Evolutionary conservation across 2,888 invertebrate genomes (phyloP).

Genomic region (Phymatocera aterrima): DNA sequence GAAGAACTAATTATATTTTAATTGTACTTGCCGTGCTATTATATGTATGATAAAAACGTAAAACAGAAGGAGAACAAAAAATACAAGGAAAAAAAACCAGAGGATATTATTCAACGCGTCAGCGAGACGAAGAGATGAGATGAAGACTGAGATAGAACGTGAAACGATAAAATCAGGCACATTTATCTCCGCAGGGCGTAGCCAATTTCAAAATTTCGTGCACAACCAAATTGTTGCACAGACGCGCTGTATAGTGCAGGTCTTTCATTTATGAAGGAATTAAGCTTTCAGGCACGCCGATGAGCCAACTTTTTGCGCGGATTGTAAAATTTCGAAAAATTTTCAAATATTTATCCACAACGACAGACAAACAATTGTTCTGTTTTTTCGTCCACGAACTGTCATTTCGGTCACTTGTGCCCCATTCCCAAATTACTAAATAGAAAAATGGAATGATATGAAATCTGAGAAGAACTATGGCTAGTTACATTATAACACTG

Average conservation of each 20-base stretch:
- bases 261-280: conserved; percentile 6
- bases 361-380: too few species aligned
- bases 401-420: too few species aligned
- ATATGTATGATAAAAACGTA: background rate
- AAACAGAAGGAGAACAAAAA: background rate
- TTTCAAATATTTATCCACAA: too few species aligned
- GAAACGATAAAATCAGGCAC: too few species aligned
- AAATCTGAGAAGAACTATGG: too few species aligned
- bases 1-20: conserved; percentile 54
- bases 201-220: conserved; percentile 39
- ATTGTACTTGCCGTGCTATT: conserved; percentile 51
- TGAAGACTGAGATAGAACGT: too few species aligned
- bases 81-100: background rate
- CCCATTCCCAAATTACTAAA: too few species aligned
- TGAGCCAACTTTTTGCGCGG: conserved; percentile 2
- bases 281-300: background rate
- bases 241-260: conserved; percentile 15
- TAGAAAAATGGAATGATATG: too few species aligned
- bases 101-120: background rate
- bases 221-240: conserved; percentile 32
- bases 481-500: too few species aligned
- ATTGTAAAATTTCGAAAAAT: too few species aligned
- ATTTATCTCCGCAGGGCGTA: background rate
- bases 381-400: too few species aligned
- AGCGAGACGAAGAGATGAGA: background rate